Evolutionary conservation across 2,888 invertebrate genomes (phyloP), one percentile per base, ranked within the genome.

Genomic region (Drosophila merina): DNA sequence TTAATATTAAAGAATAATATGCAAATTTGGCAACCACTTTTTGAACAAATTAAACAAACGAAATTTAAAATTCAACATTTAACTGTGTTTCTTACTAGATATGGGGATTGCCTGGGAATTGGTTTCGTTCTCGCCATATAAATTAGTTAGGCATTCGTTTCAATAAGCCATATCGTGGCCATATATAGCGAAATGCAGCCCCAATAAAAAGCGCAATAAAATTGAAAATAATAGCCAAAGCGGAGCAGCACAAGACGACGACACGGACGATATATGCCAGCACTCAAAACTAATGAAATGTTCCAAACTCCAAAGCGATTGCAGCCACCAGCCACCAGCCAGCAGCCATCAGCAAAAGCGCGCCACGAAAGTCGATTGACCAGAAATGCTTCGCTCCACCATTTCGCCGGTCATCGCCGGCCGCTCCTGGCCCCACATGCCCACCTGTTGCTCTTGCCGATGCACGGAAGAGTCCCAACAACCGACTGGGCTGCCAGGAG

Each of bases 271-370:
- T 82, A 78, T 85, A 87, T 85, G 79, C 86, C 78, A 85, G 84
- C 86, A 85, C 86, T 87, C 84, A 88, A 88, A 88, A 88, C 84
- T 88, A 86, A 86, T 86, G 88, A 88, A 86, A 86, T 86, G 86
- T 88, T 88, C 79, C 76, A 81, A 79, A 83, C 73, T 76, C 76
- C 75, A 83, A 79, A 82, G 63, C 75, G 86, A 69, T 78, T 72
- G 79, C 79, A 73, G 71, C 77, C 83, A 76, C 28, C 51, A 51
- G 63, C 28, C 28, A 28, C 4, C 28, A 28, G 28, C 28, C 28
- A 28, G 1, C 28, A 28, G 28, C 5, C 28, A 28, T 6, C 28
- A 28, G 42, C 14, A 20, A 42, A 12, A 42, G 44, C 76, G 51
- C 57, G 79, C 68, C 63, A 38, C 20, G 74, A 76, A 77, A 78